Evolutionary conservation across 1,140 invertebrate genomes (phyloP).

Genomic region (Zaprionus vittiger): DNA sequence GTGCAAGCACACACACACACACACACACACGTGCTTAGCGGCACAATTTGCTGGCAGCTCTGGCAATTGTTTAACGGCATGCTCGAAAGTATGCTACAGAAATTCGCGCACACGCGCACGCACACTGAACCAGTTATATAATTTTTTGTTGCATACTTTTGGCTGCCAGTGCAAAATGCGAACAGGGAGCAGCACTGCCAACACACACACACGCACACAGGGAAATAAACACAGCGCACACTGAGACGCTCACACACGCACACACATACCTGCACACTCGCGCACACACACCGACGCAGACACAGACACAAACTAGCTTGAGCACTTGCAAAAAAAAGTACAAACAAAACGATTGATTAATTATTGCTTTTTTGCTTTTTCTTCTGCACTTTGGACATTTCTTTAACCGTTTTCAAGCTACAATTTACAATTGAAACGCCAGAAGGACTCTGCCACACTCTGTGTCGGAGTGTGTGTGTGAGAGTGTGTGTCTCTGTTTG

Average conservation of each 20-base stretch:
- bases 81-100: conserved; percentile 72
- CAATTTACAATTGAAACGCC: background rate
- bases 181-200: conserved; percentile 29
- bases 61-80: conserved; percentile 60
- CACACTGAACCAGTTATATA: conserved; percentile 62
- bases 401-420: background rate
- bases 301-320: conserved; percentile 7
- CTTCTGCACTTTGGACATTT: background rate
- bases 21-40: conserved; percentile 31
- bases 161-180: conserved; percentile 28
- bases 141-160: conserved; percentile 67
- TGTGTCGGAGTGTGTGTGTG: background rate
- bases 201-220: background rate
- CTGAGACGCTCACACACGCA: background rate
- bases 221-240: conserved; percentile 4
- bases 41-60: conserved; percentile 43
- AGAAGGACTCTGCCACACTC: background rate
- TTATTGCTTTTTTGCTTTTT: conserved; percentile 8
- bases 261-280: conserved; percentile 5
- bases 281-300: conserved; percentile 15
- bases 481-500: background rate
- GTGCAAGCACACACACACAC: conserved; percentile 27
- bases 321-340: conserved; percentile 8
- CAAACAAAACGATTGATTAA: background rate
- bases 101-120: conserved; percentile 35